A percentile compares a stretch with the other conserved stretches of the same genome.
phyloP scores from a whole-genome alignment of 1,140 invertebrate genomes.

The Trachymyrmex cornetzi region DNA sequence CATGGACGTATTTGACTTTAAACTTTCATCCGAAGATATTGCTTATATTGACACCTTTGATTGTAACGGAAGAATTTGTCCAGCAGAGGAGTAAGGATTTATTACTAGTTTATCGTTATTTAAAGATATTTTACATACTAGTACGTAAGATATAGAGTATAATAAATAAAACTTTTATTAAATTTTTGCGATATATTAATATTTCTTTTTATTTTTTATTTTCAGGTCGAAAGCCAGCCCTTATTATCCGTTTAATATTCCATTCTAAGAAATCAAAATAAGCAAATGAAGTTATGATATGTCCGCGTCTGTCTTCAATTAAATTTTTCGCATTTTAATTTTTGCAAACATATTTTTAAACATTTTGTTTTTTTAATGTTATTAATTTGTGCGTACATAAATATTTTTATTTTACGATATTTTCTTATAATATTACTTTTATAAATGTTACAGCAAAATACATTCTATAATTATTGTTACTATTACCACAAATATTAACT shows the following conservation, averaged over 20 bases:
- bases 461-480: too few species aligned
- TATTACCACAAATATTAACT: too few species aligned
- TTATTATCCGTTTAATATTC: constrained; percentile 86
- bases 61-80: constrained; percentile 86
- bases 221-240: constrained; percentile 82
- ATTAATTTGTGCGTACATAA: not conserved
- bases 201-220: constrained; percentile 59
- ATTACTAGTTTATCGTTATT: not conserved
- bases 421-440: constrained; percentile 8
- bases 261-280: constrained; percentile 71
- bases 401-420: not conserved
- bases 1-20: constrained; percentile 92
- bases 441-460: not conserved
- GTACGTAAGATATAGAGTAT: too few species aligned
- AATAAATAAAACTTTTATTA: too few species aligned
- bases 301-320: not conserved
- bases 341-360: not conserved
- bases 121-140: not conserved
- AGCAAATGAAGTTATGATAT: not conserved
- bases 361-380: not conserved
- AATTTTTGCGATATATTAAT: not conserved
- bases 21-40: constrained; percentile 89
- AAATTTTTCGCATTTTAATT: not conserved
- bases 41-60: constrained; percentile 88
- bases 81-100: constrained; percentile 81